Conservation (phyloP, 92 coral and sea anemone genomes). For the Paramuricea clavata region DNA sequence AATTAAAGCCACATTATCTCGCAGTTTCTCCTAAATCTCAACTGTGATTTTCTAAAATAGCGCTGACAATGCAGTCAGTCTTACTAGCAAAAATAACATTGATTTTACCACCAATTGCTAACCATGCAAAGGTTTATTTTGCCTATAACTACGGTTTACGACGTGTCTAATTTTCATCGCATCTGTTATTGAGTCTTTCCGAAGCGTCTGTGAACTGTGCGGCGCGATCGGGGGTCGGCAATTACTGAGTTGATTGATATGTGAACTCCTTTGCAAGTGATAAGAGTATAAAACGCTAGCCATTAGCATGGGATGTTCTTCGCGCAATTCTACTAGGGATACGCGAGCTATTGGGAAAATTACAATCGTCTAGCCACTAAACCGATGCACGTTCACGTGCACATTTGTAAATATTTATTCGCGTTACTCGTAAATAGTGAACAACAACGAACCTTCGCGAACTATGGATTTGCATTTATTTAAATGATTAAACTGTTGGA, state of each 20-base stretch:
- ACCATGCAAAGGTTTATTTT: neutral
- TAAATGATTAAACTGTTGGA: conserved; percentile 4
- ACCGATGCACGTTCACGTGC: neutral
- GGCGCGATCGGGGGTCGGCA: conserved; percentile 14
- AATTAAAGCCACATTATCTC: neutral
- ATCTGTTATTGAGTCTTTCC: neutral
- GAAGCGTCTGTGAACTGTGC: neutral
- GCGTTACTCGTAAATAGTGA: neutral
- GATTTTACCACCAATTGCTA: neutral
- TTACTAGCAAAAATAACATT: conserved; percentile 10
- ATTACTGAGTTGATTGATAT: conserved; percentile 21
- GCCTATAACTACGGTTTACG: neutral
- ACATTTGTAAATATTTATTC: conserved; percentile 2
- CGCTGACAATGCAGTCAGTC: neutral
- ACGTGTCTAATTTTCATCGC: neutral
- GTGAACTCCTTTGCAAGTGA: conserved; percentile 8
- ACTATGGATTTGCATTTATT: neutral
- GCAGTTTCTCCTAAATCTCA: neutral
- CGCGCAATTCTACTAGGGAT: neutral
- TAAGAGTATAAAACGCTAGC: neutral
- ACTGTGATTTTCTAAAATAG: neutral
- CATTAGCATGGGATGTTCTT: neutral
- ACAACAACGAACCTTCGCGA: neutral
- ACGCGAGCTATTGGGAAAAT: neutral
- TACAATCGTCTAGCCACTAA: neutral